Base-by-base conservation (phyloP, 2,797 vertebrate genomes). In the Cryptoblepharus egeriae region DNA sequence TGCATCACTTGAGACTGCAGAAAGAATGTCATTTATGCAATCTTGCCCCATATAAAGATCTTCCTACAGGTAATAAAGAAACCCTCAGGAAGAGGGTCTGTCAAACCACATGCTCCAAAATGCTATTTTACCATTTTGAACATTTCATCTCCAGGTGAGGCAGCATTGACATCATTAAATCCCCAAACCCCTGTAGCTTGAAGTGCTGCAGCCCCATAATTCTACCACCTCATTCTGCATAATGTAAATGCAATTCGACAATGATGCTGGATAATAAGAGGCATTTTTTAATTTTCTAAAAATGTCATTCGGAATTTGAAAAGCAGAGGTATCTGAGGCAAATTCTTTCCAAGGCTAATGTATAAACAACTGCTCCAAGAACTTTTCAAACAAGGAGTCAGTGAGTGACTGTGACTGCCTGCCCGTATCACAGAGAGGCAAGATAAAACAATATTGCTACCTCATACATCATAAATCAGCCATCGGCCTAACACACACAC, bases 361-460 rank as follows among this genome's bases (percentile, higher is more conserved):
- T 0, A 39, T 84, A 58, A 85, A 60, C 2, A 10, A 37, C 1
- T 9, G 32, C 71, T 35, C 18, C 1, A 0, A 18, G 24, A 15
- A 24, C 42, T 2, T 73, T 30, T 65, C 37, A 39, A 37, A 73
- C 45, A 69, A 67, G 70, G 37, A 52, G 73, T 37, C 72, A 57
- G 37, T n/a, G 49, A 67, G 63, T 28, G 0, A 16, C 74, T 10
- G 42, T n/a, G 64, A 77, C 22, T 60, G 80, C 64, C 45, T 55
- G 64, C 52, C 35, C 58, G 7, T 65, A 64, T 69, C 32, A 18
- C 42, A 20, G 28, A 55, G 69, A 32, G 30, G 67, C 55, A 74
- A 77, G 80, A n/a, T 74, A 85, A 90, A 69, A 75, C 55, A 80
- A 61, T 75, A 60, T 63, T 78, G 75, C 75, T 79, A 84, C 49